phyloP scores from a whole-genome alignment of 1,140 invertebrate species.

The Cryptotermes secundus region DNA sequence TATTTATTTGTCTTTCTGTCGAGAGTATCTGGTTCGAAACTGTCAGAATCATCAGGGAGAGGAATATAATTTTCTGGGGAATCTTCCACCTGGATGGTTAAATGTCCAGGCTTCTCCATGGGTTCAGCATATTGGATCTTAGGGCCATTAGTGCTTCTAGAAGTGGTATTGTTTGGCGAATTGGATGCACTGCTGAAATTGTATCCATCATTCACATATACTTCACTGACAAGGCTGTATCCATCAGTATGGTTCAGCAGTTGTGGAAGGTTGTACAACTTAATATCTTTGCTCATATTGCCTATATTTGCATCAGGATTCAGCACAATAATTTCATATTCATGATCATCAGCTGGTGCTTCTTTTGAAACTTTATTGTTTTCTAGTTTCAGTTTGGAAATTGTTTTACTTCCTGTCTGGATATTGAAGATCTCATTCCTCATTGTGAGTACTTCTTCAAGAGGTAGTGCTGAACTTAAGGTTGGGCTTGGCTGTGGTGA shows the following conservation, averaged over 20 bases:
- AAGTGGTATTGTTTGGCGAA: constrained; percentile 61
- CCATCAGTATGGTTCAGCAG: constrained; percentile 52
- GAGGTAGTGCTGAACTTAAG: constrained; percentile 64
- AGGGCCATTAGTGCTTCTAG: constrained; percentile 53
- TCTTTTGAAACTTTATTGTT: background rate
- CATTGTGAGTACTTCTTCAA: constrained; percentile 77
- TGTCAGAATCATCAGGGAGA: constrained; percentile 62
- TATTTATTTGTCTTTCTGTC: constrained; percentile 72
- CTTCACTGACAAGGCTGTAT: constrained; percentile 72
- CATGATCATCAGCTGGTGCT: constrained; percentile 43
- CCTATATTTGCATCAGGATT: constrained; percentile 34
- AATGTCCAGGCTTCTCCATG: constrained; percentile 63
- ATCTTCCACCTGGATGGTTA: constrained; percentile 73
- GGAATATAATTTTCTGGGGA: constrained; percentile 64
- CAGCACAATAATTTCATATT: constrained; percentile 49
- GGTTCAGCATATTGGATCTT: constrained; percentile 57
- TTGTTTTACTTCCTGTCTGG: constrained; percentile 58
- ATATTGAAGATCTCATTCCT: constrained; percentile 66
- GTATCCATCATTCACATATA: constrained; percentile 76
- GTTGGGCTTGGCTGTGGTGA: constrained; percentile 62
- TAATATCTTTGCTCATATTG: constrained; percentile 45
- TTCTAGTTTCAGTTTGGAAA: constrained; percentile 48
- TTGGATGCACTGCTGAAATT: constrained; percentile 61
- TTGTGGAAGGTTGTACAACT: constrained; percentile 51
- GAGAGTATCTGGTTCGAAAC: constrained; percentile 79